Conservation (phyloP, 2,888 invertebrate species). For the Hoplodrina blanda region DNA sequence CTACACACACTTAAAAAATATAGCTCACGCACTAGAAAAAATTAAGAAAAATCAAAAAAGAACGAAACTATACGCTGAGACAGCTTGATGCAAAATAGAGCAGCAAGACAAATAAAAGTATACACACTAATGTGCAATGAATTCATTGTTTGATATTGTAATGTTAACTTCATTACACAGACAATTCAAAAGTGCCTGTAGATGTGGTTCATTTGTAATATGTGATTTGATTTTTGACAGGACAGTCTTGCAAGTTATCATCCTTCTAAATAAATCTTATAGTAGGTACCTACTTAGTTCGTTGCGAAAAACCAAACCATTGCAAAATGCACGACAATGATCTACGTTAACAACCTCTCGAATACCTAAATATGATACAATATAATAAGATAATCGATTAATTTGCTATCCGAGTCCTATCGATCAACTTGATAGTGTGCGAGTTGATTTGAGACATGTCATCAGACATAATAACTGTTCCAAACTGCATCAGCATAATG, state of each 20-base stretch:
- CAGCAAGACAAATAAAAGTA: neutral
- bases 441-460: slow-evolving; percentile 44
- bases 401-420: slow-evolving; percentile 41
- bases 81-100: neutral
- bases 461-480: slow-evolving; percentile 44
- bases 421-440: slow-evolving; percentile 52
- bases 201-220: too few relatives aligned
- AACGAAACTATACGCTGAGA: too few relatives aligned
- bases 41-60: too few relatives aligned
- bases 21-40: too few relatives aligned
- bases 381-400: slow-evolving; percentile 59
- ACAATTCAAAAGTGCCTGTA: too few relatives aligned
- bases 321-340: slow-evolving; percentile 59
- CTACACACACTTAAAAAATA: too few relatives aligned
- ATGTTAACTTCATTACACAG: slow-evolving; percentile 42
- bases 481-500: slow-evolving; percentile 20
- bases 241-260: slow-evolving; percentile 48
- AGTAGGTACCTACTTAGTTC: neutral
- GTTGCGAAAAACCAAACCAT: slow-evolving; percentile 59
- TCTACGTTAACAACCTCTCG: slow-evolving; percentile 51
- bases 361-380: slow-evolving; percentile 51
- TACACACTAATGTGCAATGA: slow-evolving; percentile 1
- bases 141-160: slow-evolving; percentile 26
- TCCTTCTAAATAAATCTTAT: slow-evolving; percentile 53
- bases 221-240: neutral